Conservation (phyloP, 2,888 invertebrate species). For the Phortica okadai region DNA sequence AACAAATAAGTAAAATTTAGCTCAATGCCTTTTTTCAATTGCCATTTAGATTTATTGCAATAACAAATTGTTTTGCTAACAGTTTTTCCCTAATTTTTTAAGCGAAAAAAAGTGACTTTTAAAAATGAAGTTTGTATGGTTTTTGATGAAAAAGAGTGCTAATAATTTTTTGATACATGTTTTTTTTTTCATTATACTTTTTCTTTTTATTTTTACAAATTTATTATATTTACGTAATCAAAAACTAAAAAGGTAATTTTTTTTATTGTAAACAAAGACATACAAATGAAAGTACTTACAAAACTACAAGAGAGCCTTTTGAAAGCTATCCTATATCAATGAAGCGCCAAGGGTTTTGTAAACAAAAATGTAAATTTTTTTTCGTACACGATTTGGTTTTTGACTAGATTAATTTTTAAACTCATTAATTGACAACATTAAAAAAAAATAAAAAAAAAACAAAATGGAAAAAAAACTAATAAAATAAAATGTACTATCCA, state of each 20-base stretch:
- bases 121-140: constrained; percentile 25
- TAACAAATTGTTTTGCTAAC: constrained; percentile 5
- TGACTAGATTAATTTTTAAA: constrained; percentile 36
- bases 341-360: constrained; percentile 78
- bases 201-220: constrained; percentile 14
- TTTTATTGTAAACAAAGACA: constrained; percentile 63
- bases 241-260: constrained; percentile 8
- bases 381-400: constrained; percentile 73
- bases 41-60: neutral
- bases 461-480: constrained; percentile 11
- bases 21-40: constrained; percentile 36
- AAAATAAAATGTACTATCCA: constrained; percentile 23
- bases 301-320: constrained; percentile 77
- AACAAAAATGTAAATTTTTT: constrained; percentile 86
- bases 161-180: neutral
- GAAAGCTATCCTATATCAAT: constrained; percentile 77
- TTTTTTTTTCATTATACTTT: constrained; percentile 6
- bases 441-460: neutral
- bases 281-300: constrained; percentile 77
- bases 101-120: constrained; percentile 9
- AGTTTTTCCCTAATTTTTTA: neutral
- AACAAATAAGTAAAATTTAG: constrained; percentile 47
- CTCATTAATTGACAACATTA: constrained; percentile 7
- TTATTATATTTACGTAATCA: neutral
- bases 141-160: constrained; percentile 23